Base-by-base conservation (phyloP, 1,140 invertebrate species). In the Drosophila tropicalis region DNA sequence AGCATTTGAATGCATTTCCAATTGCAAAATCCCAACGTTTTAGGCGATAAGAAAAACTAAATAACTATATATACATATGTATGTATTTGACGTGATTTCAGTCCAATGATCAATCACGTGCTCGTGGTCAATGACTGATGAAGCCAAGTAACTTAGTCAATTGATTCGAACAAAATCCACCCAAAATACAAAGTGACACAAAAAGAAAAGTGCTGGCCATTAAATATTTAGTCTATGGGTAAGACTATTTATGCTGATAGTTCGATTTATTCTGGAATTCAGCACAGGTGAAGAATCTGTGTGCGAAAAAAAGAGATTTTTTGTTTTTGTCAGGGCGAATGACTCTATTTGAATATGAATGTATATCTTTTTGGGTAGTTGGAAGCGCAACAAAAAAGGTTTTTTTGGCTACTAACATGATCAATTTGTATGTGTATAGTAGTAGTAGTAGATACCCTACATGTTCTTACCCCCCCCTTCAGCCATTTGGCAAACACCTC, bases 61-160 rank as follows among this genome's bases (percentile, higher is more conserved):
- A 19, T 22, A 10, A 10, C 0, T 47, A 47, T 47, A 47, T 19
- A 10, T 47, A 47, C 5, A 17, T 17, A 44, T 15, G 6, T 44
- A 44, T 25, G 3, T 25, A 25, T 25, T 25, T 25, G 44, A 7
- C 44, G 44, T 51, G 44, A 51, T 51, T 47, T 47, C 44, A 47
- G 44, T 47, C 44, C 44, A 51, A 51, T 51, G 44, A 51, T 51
- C 44, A 51, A 51, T 51, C 44, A 51, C 44, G 44, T 51, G 44
- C 44, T 51, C 44, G 44, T 51, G 44, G 44, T 51, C 44, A 51
- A 51, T 51, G 44, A 51, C 44, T 51, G 44, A 51, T 22, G 44
- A 51, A 51, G 17, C 44, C 9, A 47, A 34, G 32, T 9, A 36
- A 10, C 13, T 17, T 9, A 51, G 10, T 22, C 17, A 51, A 51